These are phyloP conservation scores for Sebastiscus tertius DNA, from an alignment of 2,797 vertebrate species.

Conservation along the genomic window DNA sequence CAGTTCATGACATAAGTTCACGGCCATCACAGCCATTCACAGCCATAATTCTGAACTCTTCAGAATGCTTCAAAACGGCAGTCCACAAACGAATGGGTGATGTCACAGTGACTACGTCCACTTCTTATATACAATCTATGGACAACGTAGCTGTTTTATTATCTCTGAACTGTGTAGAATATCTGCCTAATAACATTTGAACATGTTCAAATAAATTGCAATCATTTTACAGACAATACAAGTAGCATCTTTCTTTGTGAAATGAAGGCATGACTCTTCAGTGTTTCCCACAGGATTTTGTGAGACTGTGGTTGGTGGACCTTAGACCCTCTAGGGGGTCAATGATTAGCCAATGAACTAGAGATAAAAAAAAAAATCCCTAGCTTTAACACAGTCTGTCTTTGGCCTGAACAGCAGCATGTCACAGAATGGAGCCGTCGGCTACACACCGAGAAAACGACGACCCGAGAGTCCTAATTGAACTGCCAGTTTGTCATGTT, in stretches of 20 bases:
- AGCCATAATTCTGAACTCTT: no score
- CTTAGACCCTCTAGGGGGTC: no score
- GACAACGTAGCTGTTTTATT: not conserved
- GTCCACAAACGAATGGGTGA: no score
- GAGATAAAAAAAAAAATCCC: not conserved
- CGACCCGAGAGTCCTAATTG: conserved; percentile 74
- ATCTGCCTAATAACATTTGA: not conserved
- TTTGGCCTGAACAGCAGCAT: conserved; percentile 63
- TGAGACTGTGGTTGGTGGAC: not conserved
- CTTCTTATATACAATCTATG: not conserved
- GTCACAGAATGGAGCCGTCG: conserved; percentile 41
- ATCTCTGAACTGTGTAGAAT: not conserved
- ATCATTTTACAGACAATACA: not conserved
- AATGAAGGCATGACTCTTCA: not conserved
- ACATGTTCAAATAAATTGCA: not conserved
- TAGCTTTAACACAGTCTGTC: conserved; percentile 68
- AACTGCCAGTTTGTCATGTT: conserved; percentile 87
- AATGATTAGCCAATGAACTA: not conserved
- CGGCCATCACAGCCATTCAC: no score
- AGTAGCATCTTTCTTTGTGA: not conserved
- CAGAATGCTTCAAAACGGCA: no score
- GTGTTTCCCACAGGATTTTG: not conserved
- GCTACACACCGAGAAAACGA: conserved; percentile 41
- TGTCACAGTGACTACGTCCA: no score
- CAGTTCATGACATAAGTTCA: no score